Percentiles rank a stretch among this genome's conserved stretches.
Evolutionary conservation across 1,140 invertebrate genomes (phyloP).

Genomic region (Camponotus floridanus): DNA sequence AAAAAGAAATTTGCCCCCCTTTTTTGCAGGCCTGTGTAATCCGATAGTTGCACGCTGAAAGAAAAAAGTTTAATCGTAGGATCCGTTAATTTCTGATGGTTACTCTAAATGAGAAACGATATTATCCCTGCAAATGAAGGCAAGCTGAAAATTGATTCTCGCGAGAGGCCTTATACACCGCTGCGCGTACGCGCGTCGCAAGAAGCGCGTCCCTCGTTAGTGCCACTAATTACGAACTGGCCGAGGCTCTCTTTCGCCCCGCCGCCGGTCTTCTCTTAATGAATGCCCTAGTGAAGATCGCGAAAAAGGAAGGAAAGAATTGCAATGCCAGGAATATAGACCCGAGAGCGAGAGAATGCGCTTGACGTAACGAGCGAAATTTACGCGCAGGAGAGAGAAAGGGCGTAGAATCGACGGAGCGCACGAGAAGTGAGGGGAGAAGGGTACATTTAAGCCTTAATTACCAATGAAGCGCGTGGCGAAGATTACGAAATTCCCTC

Average conservation of each 20-base stretch:
- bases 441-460: slow-evolving; percentile 64
- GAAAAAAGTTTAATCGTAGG: not conserved
- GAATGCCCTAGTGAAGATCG: slow-evolving; percentile 66
- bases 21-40: too few species aligned
- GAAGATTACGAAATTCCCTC: slow-evolving; percentile 65
- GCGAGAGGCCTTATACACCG: slow-evolving; percentile 56
- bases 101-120: not conserved
- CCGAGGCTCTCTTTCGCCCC: slow-evolving; percentile 23
- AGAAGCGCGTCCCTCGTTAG: slow-evolving; percentile 82
- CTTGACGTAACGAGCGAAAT: not conserved
- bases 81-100: not conserved
- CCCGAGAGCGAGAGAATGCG: slow-evolving; percentile 23
- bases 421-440: not conserved
- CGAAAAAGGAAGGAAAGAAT: slow-evolving; percentile 54
- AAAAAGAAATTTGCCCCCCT: too few species aligned
- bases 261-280: slow-evolving; percentile 67
- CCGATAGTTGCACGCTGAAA: not conserved
- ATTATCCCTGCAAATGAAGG: slow-evolving; percentile 12
- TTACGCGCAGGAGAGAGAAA: too few species aligned
- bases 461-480: slow-evolving; percentile 70
- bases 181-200: slow-evolving; percentile 69
- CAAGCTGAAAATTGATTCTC: slow-evolving; percentile 51
- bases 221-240: slow-evolving; percentile 80
- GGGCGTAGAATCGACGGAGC: not conserved
- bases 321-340: slow-evolving; percentile 62